Evolutionary conservation across 2,888 invertebrate genomes (phyloP).

Genomic region (Seira musarum): DNA sequence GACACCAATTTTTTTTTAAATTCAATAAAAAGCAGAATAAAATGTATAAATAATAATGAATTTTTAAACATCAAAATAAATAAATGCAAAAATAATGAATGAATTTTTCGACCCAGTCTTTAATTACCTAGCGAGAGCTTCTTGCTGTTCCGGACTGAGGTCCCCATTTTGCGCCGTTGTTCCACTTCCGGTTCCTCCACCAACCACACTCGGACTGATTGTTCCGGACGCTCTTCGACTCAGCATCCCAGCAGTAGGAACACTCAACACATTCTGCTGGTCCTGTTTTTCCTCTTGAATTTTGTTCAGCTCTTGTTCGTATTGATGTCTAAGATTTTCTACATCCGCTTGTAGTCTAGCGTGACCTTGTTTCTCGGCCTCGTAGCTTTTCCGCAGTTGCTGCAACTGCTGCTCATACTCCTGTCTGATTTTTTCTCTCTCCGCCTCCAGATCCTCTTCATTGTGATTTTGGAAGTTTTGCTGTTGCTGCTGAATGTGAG

Average conservation of each 20-base stretch:
- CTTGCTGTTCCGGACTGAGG: constrained; percentile 71
- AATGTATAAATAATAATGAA: not conserved
- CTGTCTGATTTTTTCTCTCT: constrained; percentile 73
- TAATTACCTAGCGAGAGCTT: constrained; percentile 74
- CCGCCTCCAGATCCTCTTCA: constrained; percentile 69
- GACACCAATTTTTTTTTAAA: not conserved
- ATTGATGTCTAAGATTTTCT: constrained; percentile 75
- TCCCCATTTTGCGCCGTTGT: constrained; percentile 27
- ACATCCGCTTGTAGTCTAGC: constrained; percentile 78
- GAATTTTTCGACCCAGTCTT: not conserved
- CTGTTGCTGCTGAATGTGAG: not conserved
- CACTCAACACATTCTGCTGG: not conserved
- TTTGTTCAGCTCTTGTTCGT: constrained; percentile 74
- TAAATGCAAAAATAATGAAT: not conserved
- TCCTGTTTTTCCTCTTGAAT: constrained; percentile 37
- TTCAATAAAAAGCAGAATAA: constrained; percentile 18
- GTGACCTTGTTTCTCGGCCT: constrained; percentile 76
- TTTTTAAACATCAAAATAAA: not conserved
- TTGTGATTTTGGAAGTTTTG: constrained; percentile 29
- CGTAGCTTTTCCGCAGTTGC: constrained; percentile 75
- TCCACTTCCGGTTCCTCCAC: constrained; percentile 16
- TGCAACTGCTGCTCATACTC: constrained; percentile 75
- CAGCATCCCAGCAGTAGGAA: constrained; percentile 3
- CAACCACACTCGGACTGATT: not conserved
- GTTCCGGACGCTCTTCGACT: constrained; percentile 31